phyloP scores from a whole-genome alignment of 2,113 vertebrate genomes.

The Chaenocephalus aceratus region DNA sequence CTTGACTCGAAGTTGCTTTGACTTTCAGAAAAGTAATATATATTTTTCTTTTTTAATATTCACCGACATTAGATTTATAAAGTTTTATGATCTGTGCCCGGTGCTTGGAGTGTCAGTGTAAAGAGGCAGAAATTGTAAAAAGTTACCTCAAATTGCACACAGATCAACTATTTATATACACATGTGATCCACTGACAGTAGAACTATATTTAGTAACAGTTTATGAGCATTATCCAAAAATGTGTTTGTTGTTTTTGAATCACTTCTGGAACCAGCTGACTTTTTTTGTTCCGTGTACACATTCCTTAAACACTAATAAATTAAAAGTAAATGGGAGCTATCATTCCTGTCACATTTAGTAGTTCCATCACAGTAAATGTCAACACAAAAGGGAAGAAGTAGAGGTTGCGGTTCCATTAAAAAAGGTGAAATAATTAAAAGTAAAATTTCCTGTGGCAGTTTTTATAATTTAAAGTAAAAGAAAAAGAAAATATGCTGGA shows the following conservation, averaged over 20 bases:
- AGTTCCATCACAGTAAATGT: slow-evolving; percentile 64
- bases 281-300: slow-evolving; percentile 17
- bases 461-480: slow-evolving; percentile 66
- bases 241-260: neutral
- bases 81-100: slow-evolving; percentile 14
- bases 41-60: neutral
- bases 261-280: neutral
- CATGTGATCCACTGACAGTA: slow-evolving; percentile 14
- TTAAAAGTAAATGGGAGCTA: slow-evolving; percentile 61
- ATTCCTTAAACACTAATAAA: slow-evolving; percentile 74
- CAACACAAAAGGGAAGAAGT: slow-evolving; percentile 16
- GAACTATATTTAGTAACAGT: slow-evolving; percentile 17
- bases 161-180: slow-evolving; percentile 6
- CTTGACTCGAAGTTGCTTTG: neutral
- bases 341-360: slow-evolving; percentile 65
- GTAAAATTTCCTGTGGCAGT: slow-evolving; percentile 33
- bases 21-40: neutral
- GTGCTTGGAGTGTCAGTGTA: slow-evolving; percentile 20
- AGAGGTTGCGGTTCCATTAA: slow-evolving; percentile 31
- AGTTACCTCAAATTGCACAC: neutral
- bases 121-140: slow-evolving; percentile 2
- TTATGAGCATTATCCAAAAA: slow-evolving; percentile 18
- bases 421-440: slow-evolving; percentile 48
- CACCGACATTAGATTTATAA: slow-evolving; percentile 6
- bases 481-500: slow-evolving; percentile 34